These are phyloP conservation scores for Mythimna impura DNA, from an alignment of 2,888 invertebrate genomes.

Conservation along the genomic window DNA sequence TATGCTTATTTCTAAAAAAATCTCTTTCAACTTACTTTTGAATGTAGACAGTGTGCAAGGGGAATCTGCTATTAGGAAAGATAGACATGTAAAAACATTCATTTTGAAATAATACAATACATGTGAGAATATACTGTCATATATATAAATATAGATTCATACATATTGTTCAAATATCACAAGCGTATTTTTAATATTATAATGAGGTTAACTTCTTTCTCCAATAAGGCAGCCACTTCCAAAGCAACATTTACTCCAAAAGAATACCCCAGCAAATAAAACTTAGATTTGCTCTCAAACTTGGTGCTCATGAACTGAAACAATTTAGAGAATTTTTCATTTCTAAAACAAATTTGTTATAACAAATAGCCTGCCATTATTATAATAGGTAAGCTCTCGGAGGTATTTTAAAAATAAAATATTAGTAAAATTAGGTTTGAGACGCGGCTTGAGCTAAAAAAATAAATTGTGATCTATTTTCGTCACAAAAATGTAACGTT, in stretches of 20 bases:
- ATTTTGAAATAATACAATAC: no score
- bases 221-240: constrained; percentile 76
- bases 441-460: constrained; percentile 14
- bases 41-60: no score
- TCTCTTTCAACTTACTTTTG: no score
- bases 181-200: background rate
- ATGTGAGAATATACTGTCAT: no score
- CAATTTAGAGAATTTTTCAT: constrained; percentile 46
- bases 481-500: background rate
- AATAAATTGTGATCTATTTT: constrained; percentile 32
- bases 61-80: no score
- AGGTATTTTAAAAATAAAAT: constrained; percentile 56
- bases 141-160: no score
- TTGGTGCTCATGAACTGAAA: constrained; percentile 69
- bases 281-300: constrained; percentile 67
- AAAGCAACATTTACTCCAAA: constrained; percentile 79
- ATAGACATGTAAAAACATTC: no score
- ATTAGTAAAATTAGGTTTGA: constrained; percentile 50
- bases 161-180: no score
- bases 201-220: constrained; percentile 76
- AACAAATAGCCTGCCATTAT: constrained; percentile 52
- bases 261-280: constrained; percentile 75
- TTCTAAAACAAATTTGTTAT: constrained; percentile 50
- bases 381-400: constrained; percentile 51
- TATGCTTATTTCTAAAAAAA: no score